Evolutionary conservation across 1,140 invertebrate species (phyloP).

Genomic region (Zelostemma sp.): DNA sequence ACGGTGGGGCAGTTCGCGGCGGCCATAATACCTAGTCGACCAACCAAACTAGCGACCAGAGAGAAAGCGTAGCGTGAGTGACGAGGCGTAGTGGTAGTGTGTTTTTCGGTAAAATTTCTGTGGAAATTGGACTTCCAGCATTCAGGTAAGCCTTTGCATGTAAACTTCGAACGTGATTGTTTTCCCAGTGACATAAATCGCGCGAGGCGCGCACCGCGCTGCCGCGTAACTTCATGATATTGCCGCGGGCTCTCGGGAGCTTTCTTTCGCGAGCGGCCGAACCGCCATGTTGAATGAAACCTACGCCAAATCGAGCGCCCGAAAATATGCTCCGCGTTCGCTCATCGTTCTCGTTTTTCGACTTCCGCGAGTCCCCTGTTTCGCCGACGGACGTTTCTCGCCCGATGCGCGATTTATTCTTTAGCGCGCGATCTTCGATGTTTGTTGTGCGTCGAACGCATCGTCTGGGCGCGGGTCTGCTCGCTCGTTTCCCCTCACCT

Average conservation of each 20-base stretch:
- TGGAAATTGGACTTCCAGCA: slow-evolving; percentile 56
- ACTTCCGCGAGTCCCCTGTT: slow-evolving; percentile 11
- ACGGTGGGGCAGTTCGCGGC: slow-evolving; percentile 58
- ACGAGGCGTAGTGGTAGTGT: slow-evolving; percentile 57
- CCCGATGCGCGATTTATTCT: slow-evolving; percentile 17
- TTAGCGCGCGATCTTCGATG: slow-evolving; percentile 42
- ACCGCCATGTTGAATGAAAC: slow-evolving; percentile 70
- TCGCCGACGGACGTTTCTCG: slow-evolving; percentile 19
- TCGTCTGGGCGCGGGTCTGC: slow-evolving; percentile 58
- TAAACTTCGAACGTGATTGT: slow-evolving; percentile 23
- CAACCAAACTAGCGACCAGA: slow-evolving; percentile 58
- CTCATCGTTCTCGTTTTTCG: neutral
- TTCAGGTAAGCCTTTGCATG: slow-evolving; percentile 60
- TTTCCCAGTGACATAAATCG: slow-evolving; percentile 40
- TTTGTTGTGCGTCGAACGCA: slow-evolving; percentile 59
- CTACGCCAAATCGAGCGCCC: slow-evolving; percentile 58
- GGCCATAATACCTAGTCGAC: slow-evolving; percentile 65
- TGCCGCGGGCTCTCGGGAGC: slow-evolving; percentile 60
- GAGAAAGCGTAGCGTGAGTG: slow-evolving; percentile 63
- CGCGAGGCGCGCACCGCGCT: slow-evolving; percentile 29
- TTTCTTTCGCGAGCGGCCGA: slow-evolving; percentile 67
- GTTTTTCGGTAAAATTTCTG: slow-evolving; percentile 55
- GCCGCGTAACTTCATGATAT: slow-evolving; percentile 38
- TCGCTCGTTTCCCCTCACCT: slow-evolving; percentile 35
- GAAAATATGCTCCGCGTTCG: slow-evolving; percentile 33